These are phyloP conservation scores for Neogale vison DNA, from an alignment of 2,113 vertebrate genomes.

Conservation along the genomic window DNA sequence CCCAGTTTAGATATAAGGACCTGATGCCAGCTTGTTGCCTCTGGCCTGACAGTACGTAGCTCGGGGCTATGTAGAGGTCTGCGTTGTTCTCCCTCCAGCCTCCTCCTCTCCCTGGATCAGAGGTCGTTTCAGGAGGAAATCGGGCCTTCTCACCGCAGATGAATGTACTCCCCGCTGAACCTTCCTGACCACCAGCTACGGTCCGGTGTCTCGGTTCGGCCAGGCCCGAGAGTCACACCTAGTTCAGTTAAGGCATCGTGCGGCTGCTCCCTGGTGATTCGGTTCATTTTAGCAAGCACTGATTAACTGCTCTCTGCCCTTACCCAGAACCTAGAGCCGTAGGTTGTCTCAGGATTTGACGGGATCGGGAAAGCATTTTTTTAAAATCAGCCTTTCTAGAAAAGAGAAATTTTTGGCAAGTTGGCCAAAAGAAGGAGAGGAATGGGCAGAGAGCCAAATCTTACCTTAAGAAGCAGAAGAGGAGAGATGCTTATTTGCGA, in stretches of 20 bases:
- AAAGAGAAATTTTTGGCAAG: not conserved
- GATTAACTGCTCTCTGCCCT: not conserved
- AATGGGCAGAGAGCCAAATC: not conserved
- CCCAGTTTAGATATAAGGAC: not conserved
- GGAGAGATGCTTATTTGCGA: not conserved
- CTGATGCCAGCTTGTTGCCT: not conserved
- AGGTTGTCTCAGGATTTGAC: not conserved
- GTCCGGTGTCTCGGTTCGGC: not conserved
- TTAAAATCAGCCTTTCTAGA: not conserved
- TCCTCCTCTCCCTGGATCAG: not conserved
- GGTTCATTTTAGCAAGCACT: not conserved
- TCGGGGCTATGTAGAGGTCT: not conserved
- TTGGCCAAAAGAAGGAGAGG: not conserved
- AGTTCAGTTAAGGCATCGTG: not conserved
- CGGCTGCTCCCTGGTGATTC: not conserved
- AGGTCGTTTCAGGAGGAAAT: not conserved
- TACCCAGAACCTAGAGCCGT: not conserved
- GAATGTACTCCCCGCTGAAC: not conserved
- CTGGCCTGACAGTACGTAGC: not conserved
- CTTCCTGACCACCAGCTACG: not conserved
- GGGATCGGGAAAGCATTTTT: slow-evolving; percentile 22
- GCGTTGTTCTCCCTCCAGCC: not conserved
- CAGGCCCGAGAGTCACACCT: not conserved
- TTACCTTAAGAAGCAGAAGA: not conserved
- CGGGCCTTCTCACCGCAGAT: not conserved